Evolutionary conservation across 2,797 vertebrate genomes (phyloP).

Genomic region (Tokudaia muenninki): DNA sequence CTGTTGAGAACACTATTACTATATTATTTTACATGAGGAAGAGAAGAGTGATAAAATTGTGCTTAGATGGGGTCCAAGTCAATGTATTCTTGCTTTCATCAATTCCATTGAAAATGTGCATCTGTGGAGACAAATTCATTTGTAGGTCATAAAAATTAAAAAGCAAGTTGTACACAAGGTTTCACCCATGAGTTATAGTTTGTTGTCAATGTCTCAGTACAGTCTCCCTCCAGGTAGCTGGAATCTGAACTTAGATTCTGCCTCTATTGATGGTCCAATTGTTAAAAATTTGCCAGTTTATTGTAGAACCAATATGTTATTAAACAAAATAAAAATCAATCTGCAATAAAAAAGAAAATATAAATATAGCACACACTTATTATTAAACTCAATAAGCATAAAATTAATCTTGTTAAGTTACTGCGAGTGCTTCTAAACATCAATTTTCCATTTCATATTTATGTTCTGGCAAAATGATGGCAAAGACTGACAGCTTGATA

Average conservation of each 20-base stretch:
- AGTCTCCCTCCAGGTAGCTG: not conserved
- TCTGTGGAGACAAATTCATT: not conserved
- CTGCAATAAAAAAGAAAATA: slow-evolving; percentile 39
- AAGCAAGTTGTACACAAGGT: not conserved
- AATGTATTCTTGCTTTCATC: not conserved
- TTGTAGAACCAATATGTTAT: not conserved
- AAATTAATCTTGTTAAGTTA: slow-evolving; percentile 46
- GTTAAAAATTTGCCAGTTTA: not conserved
- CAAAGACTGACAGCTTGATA: not conserved
- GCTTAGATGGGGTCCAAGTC: not conserved
- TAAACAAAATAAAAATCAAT: slow-evolving; percentile 23
- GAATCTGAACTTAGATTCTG: not conserved
- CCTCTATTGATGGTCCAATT: not conserved
- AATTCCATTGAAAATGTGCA: slow-evolving; percentile 18
- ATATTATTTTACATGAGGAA: not conserved
- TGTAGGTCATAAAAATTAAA: not conserved
- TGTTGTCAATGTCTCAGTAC: not conserved
- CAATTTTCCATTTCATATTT: slow-evolving; percentile 21
- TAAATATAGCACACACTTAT: not conserved
- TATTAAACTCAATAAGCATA: slow-evolving; percentile 39
- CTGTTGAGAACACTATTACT: not conserved
- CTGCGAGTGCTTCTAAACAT: not conserved
- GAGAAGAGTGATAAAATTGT: not conserved
- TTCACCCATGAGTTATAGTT: not conserved
- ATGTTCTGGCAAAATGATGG: not conserved